These are phyloP conservation scores for Drosophila monieri DNA, from an alignment of 2,888 invertebrate genomes.

Conservation along the genomic window DNA sequence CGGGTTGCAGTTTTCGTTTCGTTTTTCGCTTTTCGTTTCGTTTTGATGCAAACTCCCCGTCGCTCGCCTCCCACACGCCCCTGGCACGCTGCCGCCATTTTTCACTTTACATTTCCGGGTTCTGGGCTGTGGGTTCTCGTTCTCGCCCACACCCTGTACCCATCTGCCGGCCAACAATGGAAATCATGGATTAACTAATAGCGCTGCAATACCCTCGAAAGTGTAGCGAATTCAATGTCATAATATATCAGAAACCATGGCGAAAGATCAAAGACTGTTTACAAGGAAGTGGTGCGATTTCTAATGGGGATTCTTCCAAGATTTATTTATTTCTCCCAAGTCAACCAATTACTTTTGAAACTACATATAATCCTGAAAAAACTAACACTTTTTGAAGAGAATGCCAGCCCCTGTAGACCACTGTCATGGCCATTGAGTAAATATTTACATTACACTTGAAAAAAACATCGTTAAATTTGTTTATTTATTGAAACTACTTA, in stretches of 20 bases:
- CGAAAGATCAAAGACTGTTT: conserved; percentile 16
- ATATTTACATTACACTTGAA: conserved; percentile 64
- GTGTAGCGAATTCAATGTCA: conserved; percentile 40
- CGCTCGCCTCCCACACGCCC: neutral
- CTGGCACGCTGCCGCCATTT: conserved; percentile 2
- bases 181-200: conserved; percentile 33
- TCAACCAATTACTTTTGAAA: no score
- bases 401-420: neutral
- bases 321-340: neutral
- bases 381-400: conserved; percentile 9
- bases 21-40: conserved; percentile 65
- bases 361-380: neutral
- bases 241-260: conserved; percentile 23
- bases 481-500: conserved; percentile 71
- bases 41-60: conserved; percentile 59
- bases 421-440: conserved; percentile 19
- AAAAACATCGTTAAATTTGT: conserved; percentile 68
- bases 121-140: conserved; percentile 20
- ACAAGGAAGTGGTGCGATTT: no score
- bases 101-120: conserved; percentile 68
- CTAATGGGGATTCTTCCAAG: no score
- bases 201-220: conserved; percentile 15
- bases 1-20: conserved; percentile 32
- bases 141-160: conserved; percentile 29
- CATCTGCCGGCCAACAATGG: conserved; percentile 23